Base-by-base conservation (phyloP, 2,888 invertebrate genomes). In the Synanthedon andrenaeformis region DNA sequence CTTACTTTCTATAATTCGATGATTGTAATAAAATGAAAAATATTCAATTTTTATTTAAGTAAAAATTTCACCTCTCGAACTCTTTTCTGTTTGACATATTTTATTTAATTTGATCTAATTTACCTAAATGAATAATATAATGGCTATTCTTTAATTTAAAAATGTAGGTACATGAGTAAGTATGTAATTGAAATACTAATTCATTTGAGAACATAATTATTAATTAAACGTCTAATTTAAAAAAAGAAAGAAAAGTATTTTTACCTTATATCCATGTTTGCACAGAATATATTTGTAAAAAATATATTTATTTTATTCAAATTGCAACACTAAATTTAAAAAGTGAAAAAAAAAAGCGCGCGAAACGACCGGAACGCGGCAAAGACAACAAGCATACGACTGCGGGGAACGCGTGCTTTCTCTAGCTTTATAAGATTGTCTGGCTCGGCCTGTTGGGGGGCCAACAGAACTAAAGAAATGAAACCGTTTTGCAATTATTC, bases 391-490 rank as follows among this genome's bases (percentile, higher is more conserved):
- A 59, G 57, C 56, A 51, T 56, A 56, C 61, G 59, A 76, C 78
- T 78, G 79, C 76, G 76, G 70, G 23, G 73, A 58, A 59, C 72
- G 71, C 65, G 74, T 74, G 83, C 86, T 86, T 86, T 87, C 86
- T 81, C 86, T 57, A 70, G 69, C 80, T 84, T 82, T 87, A 87
- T 87, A 86, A 83, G 76, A 69, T 79, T 76, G 63, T 55, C 60
- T 57, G 58, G 52, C 58, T 61, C 57, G 59, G 59, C 61, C 59
- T 62, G 62, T 54, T 63, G 74, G 78, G 78, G 81, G 76, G 74
- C 68, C 72, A 70, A 74, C 77, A 77, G 81, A 75, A 73, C 68
- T 71, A 70, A 76, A 77, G 77, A 80, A 81, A 81, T 74, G 73
- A 74, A 80, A 79, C 74, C 62, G 67, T 80, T 78, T 82, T 73